phyloP scores from a whole-genome alignment of 23 tunicate species.

The Trididemnum miniatum region DNA sequence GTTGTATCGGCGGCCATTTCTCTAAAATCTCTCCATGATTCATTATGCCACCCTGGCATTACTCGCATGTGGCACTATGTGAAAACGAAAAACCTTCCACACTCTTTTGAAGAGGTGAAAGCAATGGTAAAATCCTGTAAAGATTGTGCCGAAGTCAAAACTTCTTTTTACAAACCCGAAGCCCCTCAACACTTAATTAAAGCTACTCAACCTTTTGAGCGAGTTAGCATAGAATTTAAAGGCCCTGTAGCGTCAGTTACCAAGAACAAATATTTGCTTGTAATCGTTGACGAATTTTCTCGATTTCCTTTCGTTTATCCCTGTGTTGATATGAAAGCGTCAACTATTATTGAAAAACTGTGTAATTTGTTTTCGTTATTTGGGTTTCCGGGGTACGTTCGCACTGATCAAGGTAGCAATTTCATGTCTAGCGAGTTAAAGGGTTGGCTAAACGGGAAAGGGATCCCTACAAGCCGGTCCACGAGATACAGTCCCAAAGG shows the following conservation, averaged over 20 bases:
- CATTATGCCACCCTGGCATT: slow-evolving; percentile 16
- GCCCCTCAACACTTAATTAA: background rate
- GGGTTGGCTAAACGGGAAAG: background rate
- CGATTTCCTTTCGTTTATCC: background rate
- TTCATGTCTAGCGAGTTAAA: background rate
- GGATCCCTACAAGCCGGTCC: background rate
- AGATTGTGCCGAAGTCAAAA: background rate
- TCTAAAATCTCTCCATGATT: background rate
- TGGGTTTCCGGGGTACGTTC: background rate
- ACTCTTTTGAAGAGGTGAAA: background rate
- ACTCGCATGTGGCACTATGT: background rate
- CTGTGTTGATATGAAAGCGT: background rate
- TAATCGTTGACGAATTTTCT: background rate
- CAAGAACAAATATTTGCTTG: slow-evolving; percentile 10
- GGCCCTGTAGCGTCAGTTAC: background rate
- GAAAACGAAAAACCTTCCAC: background rate
- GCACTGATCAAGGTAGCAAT: background rate
- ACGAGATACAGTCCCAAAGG: background rate
- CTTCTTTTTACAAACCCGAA: background rate
- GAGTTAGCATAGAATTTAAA: background rate
- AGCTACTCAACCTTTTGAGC: background rate
- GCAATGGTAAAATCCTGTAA: background rate
- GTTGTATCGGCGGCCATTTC: background rate
- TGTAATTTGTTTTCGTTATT: background rate
- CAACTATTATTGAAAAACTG: background rate